phyloP scores from a whole-genome alignment of 2,113 vertebrate species.

The Campylomormyrus tamandua region DNA sequence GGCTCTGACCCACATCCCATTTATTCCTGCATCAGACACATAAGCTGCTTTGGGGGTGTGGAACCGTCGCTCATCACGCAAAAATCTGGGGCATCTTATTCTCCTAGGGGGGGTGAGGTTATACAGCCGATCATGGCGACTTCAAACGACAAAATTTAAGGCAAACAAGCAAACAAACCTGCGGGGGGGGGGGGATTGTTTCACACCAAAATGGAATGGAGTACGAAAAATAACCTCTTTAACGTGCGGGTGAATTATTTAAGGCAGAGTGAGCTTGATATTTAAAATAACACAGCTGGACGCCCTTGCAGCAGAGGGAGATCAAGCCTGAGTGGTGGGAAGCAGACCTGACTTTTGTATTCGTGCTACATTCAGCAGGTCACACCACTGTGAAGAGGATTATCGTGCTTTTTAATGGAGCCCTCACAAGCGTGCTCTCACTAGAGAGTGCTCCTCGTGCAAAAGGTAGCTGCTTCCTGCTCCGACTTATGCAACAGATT shows the following conservation, averaged over 20 bases:
- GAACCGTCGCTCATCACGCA: conserved; percentile 23
- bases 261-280: not conserved
- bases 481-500: not conserved
- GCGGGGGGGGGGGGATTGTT: not conserved
- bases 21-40: conserved; percentile 23
- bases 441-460: not conserved
- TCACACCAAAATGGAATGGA: not conserved
- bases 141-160: conserved; percentile 14
- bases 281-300: not conserved
- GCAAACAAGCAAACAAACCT: not conserved
- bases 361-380: not conserved
- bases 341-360: not conserved
- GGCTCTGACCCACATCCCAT: conserved; percentile 32
- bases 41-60: conserved; percentile 37
- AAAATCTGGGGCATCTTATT: conserved; percentile 30
- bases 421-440: not conserved
- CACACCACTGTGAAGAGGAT: not conserved
- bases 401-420: not conserved
- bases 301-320: not conserved
- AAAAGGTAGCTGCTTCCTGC: not conserved
- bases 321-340: not conserved
- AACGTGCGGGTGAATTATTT: not conserved
- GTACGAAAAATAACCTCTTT: not conserved
- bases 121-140: not conserved
- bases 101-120: not conserved